These are phyloP conservation scores for Marcusenius ussheri DNA, from an alignment of 2,113 vertebrate genomes.

Conservation along the genomic window DNA sequence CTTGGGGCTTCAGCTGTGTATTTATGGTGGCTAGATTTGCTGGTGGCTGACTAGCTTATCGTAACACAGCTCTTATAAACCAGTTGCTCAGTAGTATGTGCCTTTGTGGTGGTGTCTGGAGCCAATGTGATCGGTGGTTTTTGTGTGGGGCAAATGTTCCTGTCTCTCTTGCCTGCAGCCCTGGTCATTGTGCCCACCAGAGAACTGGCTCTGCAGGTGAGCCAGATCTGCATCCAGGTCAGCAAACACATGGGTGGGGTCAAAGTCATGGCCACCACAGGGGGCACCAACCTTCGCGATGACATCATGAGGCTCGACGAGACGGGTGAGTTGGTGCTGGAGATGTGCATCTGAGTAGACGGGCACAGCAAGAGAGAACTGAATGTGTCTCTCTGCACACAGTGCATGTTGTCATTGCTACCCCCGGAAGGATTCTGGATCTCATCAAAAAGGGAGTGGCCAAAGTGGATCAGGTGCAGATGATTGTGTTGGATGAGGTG, in stretches of 20 bases:
- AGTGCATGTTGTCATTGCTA: constrained; percentile 97
- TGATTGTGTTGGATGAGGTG: constrained; percentile 97
- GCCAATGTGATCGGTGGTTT: not conserved
- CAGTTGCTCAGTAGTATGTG: not conserved
- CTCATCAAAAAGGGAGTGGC: constrained; percentile 99
- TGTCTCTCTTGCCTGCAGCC: constrained; percentile 58
- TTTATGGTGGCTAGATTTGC: not conserved
- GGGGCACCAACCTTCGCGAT: constrained; percentile 96
- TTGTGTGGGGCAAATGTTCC: not conserved
- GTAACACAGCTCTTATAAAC: not conserved
- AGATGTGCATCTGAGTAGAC: not conserved
- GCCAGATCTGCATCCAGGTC: constrained; percentile 99
- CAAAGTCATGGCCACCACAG: constrained; percentile 98
- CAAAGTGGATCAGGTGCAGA: constrained; percentile 95
- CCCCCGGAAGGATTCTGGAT: constrained; percentile 95
- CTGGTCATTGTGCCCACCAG: constrained; percentile 96
- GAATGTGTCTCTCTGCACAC: constrained; percentile 18
- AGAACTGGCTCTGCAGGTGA: constrained; percentile 98
- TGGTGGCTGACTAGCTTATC: not conserved
- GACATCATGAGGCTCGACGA: constrained; percentile 99
- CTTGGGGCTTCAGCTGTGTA: not conserved
- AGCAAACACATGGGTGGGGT: constrained; percentile 99
- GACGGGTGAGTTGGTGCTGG: constrained; percentile 65
- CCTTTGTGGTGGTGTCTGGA: not conserved
- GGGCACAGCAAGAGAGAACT: not conserved